Evolutionary conservation across 2,113 vertebrate genomes (phyloP).

Genomic region (Sigmodon hispidus): DNA sequence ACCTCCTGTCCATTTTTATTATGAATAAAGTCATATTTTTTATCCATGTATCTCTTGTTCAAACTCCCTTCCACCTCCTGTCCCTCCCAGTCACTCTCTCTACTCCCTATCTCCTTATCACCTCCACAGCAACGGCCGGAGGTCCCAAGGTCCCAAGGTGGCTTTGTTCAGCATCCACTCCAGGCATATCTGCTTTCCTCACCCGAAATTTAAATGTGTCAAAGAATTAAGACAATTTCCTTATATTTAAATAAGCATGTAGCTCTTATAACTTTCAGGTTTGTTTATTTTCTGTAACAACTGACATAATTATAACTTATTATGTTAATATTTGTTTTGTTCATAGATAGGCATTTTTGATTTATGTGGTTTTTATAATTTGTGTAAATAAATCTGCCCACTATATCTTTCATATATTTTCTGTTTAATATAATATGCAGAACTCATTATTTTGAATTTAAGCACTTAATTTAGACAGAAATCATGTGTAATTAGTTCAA

Average conservation of each 20-base stretch:
- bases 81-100: too few relatives aligned
- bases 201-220: background rate
- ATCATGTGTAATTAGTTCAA: background rate
- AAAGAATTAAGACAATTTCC: background rate
- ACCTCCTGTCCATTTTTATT: too few relatives aligned
- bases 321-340: background rate
- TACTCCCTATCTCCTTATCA: too few relatives aligned
- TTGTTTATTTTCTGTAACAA: background rate
- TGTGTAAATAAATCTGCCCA: background rate
- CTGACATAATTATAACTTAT: background rate
- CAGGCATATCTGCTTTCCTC: too few relatives aligned
- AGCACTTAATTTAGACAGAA: background rate
- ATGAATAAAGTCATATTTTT: too few relatives aligned
- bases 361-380: background rate
- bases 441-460: background rate
- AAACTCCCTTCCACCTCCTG: too few relatives aligned
- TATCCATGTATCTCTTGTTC: too few relatives aligned
- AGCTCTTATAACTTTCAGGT: background rate
- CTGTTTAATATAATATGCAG: background rate
- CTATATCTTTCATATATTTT: background rate
- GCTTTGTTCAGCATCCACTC: too few relatives aligned
- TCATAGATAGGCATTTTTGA: background rate
- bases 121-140: too few relatives aligned
- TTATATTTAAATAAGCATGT: background rate
- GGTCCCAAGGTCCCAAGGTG: too few relatives aligned